Evolutionary conservation across 2,113 vertebrate species (phyloP).

Genomic region (Centrocercus urophasianus): DNA sequence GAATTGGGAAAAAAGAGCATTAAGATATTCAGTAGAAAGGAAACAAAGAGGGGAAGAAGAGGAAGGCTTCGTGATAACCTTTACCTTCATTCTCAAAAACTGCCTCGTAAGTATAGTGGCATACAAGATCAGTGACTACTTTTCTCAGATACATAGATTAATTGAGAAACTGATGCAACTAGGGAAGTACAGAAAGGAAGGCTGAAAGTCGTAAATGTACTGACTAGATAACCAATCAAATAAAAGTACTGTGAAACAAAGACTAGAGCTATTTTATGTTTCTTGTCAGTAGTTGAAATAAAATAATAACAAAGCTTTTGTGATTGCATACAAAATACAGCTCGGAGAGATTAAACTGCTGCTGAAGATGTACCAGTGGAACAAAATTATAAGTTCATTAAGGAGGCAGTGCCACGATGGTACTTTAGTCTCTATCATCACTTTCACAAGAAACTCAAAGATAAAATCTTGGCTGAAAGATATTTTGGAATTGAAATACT

Average conservation of each 20-base stretch:
- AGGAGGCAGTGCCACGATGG: neutral
- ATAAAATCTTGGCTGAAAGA: neutral
- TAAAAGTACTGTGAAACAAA: neutral
- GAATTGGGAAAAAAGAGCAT: neutral
- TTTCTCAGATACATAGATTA: rapidly evolving
- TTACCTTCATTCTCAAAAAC: neutral
- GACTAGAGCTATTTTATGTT: neutral
- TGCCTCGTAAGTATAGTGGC: neutral
- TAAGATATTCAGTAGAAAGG: neutral
- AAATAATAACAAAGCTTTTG: neutral
- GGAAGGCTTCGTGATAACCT: neutral
- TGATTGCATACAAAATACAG: neutral
- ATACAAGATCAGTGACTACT: neutral
- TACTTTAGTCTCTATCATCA: rapidly evolving
- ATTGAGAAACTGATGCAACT: neutral
- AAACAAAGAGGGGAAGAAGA: neutral
- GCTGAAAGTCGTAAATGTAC: neutral
- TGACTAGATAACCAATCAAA: neutral
- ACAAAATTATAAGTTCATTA: neutral
- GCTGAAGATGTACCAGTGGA: neutral
- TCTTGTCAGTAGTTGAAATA: neutral
- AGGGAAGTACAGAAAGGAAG: neutral
- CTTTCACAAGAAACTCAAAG: neutral
- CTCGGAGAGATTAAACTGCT: neutral
- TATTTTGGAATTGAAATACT: neutral